Conservation (phyloP, 2,888 invertebrate genomes). For the Lithodes maja region DNA sequence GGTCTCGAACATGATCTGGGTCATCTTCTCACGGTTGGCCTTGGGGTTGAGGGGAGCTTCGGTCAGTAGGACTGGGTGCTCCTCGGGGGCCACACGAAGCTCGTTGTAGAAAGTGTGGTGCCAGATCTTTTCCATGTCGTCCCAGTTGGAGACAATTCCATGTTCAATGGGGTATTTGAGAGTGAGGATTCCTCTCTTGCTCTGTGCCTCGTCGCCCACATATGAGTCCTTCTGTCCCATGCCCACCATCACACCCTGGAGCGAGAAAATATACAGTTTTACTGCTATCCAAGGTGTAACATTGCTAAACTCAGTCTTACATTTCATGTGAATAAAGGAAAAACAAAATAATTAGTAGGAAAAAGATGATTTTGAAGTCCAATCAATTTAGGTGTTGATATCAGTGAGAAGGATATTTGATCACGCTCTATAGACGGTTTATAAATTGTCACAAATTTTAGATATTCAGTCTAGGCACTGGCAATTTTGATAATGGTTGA, state of each 20-base stretch:
- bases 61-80: slow-evolving; percentile 93
- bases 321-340: no score
- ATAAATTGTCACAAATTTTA: no score
- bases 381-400: no score
- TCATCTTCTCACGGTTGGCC: slow-evolving; percentile 97
- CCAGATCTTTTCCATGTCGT: slow-evolving; percentile 99
- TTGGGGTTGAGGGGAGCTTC: slow-evolving; percentile 96
- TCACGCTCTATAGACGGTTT: no score
- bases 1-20: slow-evolving; percentile 78
- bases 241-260: slow-evolving; percentile 51
- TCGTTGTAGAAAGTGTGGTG: slow-evolving; percentile 99
- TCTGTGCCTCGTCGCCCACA: slow-evolving; percentile 97
- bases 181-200: slow-evolving; percentile 79
- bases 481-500: no score
- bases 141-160: slow-evolving; percentile 98
- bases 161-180: slow-evolving; percentile 88
- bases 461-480: no score
- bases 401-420: no score
- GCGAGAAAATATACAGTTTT: no score
- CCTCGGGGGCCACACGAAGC: slow-evolving; percentile 91
- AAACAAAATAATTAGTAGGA: no score
- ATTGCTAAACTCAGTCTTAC: no score
- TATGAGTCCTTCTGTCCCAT: slow-evolving; percentile 87
- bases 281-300: no score
- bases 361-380: no score